These are phyloP conservation scores for Eubasilissa splendida DNA, from an alignment of 2,888 invertebrate genomes.

Conservation along the genomic window DNA sequence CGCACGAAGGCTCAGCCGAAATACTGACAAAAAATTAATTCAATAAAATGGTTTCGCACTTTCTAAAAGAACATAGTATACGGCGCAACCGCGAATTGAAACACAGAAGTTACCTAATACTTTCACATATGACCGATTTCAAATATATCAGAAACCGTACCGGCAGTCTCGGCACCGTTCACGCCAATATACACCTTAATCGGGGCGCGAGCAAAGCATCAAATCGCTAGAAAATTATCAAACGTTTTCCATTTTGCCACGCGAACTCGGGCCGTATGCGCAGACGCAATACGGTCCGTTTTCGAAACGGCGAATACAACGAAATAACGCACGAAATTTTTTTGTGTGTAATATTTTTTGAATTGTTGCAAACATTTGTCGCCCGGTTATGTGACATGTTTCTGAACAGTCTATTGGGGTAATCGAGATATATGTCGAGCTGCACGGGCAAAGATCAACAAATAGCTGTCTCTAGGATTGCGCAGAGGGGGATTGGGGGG, in stretches of 20 bases:
- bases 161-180: background rate
- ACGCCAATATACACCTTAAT: background rate
- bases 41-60: background rate
- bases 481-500: too few species aligned
- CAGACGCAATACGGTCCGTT: background rate
- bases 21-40: too few species aligned
- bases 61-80: conserved; percentile 46
- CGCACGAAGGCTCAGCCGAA: too few species aligned
- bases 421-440: too few species aligned
- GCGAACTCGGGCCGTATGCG: conserved; percentile 11
- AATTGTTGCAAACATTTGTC: too few species aligned
- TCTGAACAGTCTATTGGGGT: too few species aligned
- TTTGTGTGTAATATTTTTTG: too few species aligned
- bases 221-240: background rate
- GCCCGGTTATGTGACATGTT: too few species aligned
- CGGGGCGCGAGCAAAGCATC: background rate
- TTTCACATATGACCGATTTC: conserved; percentile 57
- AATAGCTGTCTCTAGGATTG: too few species aligned
- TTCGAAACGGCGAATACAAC: conserved; percentile 3
- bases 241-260: background rate
- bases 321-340: background rate
- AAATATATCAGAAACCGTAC: conserved; percentile 54
- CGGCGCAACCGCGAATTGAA: conserved; percentile 49
- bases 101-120: conserved; percentile 56
- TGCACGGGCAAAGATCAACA: too few species aligned